Evolutionary conservation across 2,888 invertebrate species (phyloP).

Genomic region (Caenorhabditis panamensis): DNA sequence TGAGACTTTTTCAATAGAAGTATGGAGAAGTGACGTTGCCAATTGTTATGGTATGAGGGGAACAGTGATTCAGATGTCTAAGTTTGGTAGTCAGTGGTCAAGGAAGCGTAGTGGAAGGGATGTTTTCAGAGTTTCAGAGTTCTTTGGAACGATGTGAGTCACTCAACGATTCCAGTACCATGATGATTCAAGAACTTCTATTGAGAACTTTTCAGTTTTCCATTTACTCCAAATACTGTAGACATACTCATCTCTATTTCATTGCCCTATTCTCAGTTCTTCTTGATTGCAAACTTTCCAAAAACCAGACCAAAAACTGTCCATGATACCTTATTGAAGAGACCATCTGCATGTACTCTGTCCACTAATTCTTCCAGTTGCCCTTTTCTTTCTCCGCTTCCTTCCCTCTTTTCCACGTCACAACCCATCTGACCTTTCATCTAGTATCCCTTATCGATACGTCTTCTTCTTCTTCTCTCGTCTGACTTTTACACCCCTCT

Average conservation of each 20-base stretch:
- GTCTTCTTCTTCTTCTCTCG: conserved; percentile 13
- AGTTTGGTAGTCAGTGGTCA: too few relatives aligned
- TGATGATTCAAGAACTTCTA: too few relatives aligned
- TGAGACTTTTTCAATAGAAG: conserved; percentile 39
- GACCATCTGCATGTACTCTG: background rate
- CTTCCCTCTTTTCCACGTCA: conserved; percentile 35
- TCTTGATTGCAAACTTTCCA: background rate
- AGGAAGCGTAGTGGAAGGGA: too few relatives aligned
- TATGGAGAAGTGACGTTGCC: conserved; percentile 27
- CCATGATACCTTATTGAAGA: background rate
- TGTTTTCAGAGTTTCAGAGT: too few relatives aligned
- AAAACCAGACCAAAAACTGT: background rate
- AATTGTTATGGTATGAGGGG: conserved; percentile 22
- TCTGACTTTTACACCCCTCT: conserved; percentile 33
- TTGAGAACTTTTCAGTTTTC: too few relatives aligned
- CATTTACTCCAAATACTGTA: too few relatives aligned
- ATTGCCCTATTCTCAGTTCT: too few relatives aligned
- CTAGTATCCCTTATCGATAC: conserved; percentile 6
- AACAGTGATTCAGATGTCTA: conserved; percentile 7
- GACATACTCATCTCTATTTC: background rate
- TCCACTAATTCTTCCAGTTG: conserved; percentile 2
- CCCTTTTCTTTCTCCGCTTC: conserved; percentile 1
- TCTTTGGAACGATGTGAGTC: too few relatives aligned
- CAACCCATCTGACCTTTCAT: conserved; percentile 37
- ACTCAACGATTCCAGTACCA: too few relatives aligned